Evolutionary conservation across 1,140 invertebrate genomes (phyloP).

Genomic region (Penaeus japonicus): DNA sequence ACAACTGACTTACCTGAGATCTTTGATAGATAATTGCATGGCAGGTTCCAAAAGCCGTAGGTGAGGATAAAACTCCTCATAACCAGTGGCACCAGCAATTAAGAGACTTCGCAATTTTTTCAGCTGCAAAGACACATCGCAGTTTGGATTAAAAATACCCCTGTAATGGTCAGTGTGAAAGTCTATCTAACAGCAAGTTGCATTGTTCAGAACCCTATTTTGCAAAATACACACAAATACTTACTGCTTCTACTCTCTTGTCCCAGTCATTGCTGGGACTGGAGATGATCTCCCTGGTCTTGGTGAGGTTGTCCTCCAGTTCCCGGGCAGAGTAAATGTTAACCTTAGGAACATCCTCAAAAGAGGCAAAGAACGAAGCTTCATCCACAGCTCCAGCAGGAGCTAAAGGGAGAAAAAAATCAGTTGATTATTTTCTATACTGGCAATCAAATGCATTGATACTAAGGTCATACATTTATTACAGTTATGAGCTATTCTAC

Average conservation of each 20-base stretch:
- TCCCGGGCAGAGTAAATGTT: conserved; percentile 85
- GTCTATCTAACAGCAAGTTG: too few species aligned
- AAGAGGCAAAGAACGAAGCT: conserved; percentile 84
- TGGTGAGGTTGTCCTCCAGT: conserved; percentile 82
- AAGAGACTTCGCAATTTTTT: conserved; percentile 86
- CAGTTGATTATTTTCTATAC: too few species aligned
- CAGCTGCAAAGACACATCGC: conserved; percentile 68
- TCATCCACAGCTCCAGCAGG: conserved; percentile 85
- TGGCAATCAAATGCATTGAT: background rate
- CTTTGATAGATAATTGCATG: conserved; percentile 85
- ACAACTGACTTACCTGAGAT: conserved; percentile 72
- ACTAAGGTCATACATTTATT: background rate
- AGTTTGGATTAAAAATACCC: background rate
- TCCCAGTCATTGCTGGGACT: conserved; percentile 91
- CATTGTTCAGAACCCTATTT: too few species aligned
- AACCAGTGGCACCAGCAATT: conserved; percentile 79
- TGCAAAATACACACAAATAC: conserved; percentile 61
- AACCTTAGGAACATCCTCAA: conserved; percentile 83
- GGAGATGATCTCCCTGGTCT: conserved; percentile 77
- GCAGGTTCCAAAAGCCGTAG: conserved; percentile 82
- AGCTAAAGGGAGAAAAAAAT: conserved; percentile 11
- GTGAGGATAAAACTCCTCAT: conserved; percentile 81
- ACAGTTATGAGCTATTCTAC: too few species aligned
- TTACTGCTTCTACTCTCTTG: conserved; percentile 85
- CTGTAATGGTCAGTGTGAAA: background rate